Base-by-base conservation (phyloP, 2,888 invertebrate species). In the Cacoxenus indagator region DNA sequence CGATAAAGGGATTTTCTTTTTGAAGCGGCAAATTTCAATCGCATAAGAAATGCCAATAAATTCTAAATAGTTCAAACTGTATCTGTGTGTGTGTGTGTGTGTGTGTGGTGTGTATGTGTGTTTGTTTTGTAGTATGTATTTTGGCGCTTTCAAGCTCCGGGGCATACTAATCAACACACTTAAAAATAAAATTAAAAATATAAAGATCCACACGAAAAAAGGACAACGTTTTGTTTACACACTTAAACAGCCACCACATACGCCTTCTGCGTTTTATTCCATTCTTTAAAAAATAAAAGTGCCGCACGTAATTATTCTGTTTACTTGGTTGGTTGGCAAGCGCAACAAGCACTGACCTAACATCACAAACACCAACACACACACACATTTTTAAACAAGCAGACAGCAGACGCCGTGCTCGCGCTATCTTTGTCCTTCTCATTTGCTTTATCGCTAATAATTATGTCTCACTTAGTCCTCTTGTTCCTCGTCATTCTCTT, bases 251-350 rank as follows among this genome's bases (percentile, higher is more conserved):
- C n/a, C n/a, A n/a, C n/a, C n/a, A n/a, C n/a, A n/a, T n/a, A n/a
- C n/a, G n/a, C 14, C 37, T 14, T 2, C 37, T 37, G 37, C 37
- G 37, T 37, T 8, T 14, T 37, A 37, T 37, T 37, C n/a, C n/a
- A n/a, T n/a, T n/a, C n/a, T 9, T 37, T 37, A 14, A 14, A 11
- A 37, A 37, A 37, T 37, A 37, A 37, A 37, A 37, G 57, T n/a
- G 1, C 29, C n/a, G 9, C 14, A 29, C 57, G 26, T 57, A 57
- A 57, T 57, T 57, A 57, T 57, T 57, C 57, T 57, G 57, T 29
- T 57, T 54, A 54, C 54, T 26, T 54, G 24, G 1, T 57, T 29
- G 57, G n/a, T n/a, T n/a, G n/a, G 24, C 54, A 24, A 5, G 57
- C n/a, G 29, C 29, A 57, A 57, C 57, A 57, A 22, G 29, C 57